phyloP scores from a whole-genome alignment of 2,113 vertebrate genomes.

The Gymnogyps californianus region DNA sequence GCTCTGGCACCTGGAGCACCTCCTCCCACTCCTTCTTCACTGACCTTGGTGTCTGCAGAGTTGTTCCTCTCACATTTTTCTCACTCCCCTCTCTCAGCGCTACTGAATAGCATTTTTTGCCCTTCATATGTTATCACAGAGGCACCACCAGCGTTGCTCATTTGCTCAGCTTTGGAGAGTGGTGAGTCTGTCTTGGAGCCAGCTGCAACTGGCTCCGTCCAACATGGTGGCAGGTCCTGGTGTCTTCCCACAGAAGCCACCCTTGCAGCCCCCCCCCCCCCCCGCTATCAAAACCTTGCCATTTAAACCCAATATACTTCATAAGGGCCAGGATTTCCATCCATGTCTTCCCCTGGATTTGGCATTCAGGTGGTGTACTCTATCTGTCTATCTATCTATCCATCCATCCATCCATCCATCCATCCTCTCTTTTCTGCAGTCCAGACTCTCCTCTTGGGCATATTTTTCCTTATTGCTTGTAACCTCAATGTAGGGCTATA shows the following conservation, averaged over 20 bases:
- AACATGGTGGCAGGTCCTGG: neutral
- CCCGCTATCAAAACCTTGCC: neutral
- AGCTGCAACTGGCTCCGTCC: neutral
- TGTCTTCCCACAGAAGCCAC: neutral
- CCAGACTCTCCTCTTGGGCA: neutral
- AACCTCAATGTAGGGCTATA: neutral
- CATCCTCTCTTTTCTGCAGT: neutral
- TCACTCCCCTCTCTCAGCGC: neutral
- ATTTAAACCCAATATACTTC: neutral
- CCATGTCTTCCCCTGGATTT: neutral
- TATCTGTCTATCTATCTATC: neutral
- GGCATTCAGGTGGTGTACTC: accelerated
- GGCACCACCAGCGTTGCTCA: accelerated
- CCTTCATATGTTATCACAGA: neutral
- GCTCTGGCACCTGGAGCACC: accelerated
- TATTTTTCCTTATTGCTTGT: neutral
- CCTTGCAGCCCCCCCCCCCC: accelerated
- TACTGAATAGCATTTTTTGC: neutral
- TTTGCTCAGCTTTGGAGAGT: neutral
- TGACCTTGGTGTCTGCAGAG: neutral
- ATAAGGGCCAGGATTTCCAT: neutral
- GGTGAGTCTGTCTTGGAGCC: accelerated
- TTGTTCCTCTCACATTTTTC: neutral
- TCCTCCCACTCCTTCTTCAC: neutral
- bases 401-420: neutral